phyloP scores from a whole-genome alignment of 2,888 invertebrate species.

The Cataglyphis livida region DNA sequence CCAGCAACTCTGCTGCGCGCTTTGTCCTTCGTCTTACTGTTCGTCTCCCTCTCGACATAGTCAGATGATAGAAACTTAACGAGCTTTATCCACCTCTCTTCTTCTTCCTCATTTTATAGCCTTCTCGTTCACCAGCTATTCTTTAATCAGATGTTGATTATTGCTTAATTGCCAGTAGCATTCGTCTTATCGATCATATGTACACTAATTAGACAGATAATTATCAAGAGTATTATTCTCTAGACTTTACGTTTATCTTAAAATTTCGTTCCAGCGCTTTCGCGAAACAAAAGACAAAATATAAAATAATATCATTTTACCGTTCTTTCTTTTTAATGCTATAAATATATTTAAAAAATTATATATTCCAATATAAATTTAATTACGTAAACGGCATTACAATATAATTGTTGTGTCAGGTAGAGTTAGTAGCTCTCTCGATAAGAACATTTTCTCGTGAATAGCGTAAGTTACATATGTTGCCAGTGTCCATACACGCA shows the following conservation, averaged over 20 bases:
- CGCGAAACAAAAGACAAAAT: neutral
- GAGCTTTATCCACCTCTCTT: slow-evolving; percentile 56
- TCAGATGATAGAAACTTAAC: slow-evolving; percentile 72
- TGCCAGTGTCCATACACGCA: neutral
- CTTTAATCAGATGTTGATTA: slow-evolving; percentile 62
- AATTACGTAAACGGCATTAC: neutral
- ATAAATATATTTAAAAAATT: neutral
- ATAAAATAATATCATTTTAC: neutral
- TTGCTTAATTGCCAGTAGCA: slow-evolving; percentile 56
- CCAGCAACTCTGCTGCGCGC: slow-evolving; percentile 39
- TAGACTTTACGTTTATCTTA: neutral
- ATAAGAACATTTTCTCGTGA: slow-evolving; percentile 18
- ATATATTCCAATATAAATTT: neutral
- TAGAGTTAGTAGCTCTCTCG: neutral
- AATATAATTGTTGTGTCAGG: neutral
- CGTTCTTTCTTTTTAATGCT: neutral
- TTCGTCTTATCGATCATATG: slow-evolving; percentile 6
- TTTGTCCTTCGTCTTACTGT: slow-evolving; percentile 49
- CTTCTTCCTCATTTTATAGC: slow-evolving; percentile 49
- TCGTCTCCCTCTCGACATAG: slow-evolving; percentile 41
- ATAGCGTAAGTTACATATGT: slow-evolving; percentile 35
- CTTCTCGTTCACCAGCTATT: slow-evolving; percentile 50
- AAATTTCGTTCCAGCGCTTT: neutral
- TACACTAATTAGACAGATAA: neutral
- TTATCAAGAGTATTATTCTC: slow-evolving; percentile 2